phyloP scores from a whole-genome alignment of 2,113 vertebrate species.

The Periophthalmodon schlosseri region DNA sequence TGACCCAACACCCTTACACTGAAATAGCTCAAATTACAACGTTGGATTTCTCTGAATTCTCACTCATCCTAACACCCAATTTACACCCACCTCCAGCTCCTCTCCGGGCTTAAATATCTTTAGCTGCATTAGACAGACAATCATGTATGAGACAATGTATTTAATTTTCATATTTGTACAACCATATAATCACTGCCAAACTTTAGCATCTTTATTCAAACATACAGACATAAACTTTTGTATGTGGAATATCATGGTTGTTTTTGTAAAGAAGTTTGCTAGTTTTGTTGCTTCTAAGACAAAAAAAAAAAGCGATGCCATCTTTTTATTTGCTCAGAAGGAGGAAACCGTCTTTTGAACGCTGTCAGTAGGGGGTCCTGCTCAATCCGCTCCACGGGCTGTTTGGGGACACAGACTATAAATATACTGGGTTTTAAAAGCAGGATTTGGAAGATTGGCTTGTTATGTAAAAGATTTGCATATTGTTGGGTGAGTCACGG shows the following conservation, averaged over 20 bases:
- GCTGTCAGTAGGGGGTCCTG: slow-evolving; percentile 23
- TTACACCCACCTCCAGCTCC: not conserved
- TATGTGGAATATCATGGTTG: not conserved
- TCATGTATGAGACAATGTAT: not conserved
- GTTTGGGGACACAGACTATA: slow-evolving; percentile 23
- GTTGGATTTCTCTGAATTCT: not conserved
- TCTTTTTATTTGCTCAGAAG: slow-evolving; percentile 2
- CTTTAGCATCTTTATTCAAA: no score
- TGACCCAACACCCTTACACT: not conserved
- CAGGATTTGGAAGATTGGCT: slow-evolving; percentile 11
- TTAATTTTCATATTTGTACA: not conserved
- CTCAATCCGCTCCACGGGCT: slow-evolving; percentile 30
- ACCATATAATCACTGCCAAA: not conserved
- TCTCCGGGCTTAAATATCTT: not conserved
- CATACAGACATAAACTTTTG: no score
- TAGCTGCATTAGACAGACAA: not conserved
- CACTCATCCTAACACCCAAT: slow-evolving; percentile 5
- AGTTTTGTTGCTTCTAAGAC: not conserved
- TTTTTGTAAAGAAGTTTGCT: not conserved
- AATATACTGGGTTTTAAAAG: slow-evolving; percentile 28
- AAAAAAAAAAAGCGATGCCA: no score
- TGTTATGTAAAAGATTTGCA: slow-evolving; percentile 10
- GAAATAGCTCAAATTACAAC: not conserved
- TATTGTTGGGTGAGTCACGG: slow-evolving; percentile 16
- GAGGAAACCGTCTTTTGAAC: slow-evolving; percentile 16